phyloP scores from a whole-genome alignment of 1,140 invertebrate species.

The Drosophila nebulosa region DNA sequence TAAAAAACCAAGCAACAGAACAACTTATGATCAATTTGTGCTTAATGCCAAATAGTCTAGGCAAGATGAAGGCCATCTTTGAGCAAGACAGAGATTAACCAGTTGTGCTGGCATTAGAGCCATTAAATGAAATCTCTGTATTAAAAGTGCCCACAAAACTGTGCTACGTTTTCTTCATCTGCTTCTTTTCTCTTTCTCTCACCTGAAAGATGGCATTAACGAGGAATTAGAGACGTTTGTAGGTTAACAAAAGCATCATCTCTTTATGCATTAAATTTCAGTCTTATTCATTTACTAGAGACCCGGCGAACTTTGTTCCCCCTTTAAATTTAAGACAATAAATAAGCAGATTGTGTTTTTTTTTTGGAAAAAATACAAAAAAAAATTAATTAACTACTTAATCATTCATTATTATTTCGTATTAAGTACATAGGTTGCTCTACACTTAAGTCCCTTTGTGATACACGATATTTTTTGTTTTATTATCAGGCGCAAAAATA shows the following conservation, averaged over 20 bases:
- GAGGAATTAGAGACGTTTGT: background rate
- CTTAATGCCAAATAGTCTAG: slow-evolving; percentile 48
- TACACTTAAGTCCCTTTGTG: too few relatives aligned
- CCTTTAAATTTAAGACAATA: too few relatives aligned
- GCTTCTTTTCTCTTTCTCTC: background rate
- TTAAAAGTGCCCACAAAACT: slow-evolving; percentile 23
- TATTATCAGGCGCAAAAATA: too few relatives aligned
- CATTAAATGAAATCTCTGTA: slow-evolving; percentile 13
- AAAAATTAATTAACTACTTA: too few relatives aligned
- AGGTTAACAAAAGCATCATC: background rate
- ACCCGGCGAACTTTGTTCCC: too few relatives aligned
- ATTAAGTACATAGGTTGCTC: too few relatives aligned
- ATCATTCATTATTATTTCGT: too few relatives aligned
- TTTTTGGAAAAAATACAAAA: too few relatives aligned
- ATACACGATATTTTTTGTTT: too few relatives aligned
- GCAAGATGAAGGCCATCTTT: slow-evolving; percentile 33
- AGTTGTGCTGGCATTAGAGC: background rate
- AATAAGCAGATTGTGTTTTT: too few relatives aligned
- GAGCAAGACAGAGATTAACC: slow-evolving; percentile 4
- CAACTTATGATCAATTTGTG: slow-evolving; percentile 58
- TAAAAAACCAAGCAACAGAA: slow-evolving; percentile 41
- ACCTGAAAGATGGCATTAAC: background rate
- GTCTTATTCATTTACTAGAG: background rate
- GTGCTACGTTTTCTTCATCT: slow-evolving; percentile 34
- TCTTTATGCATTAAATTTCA: background rate